phyloP scores from a whole-genome alignment of 1,140 invertebrate species.

The Cydia pomonella region DNA sequence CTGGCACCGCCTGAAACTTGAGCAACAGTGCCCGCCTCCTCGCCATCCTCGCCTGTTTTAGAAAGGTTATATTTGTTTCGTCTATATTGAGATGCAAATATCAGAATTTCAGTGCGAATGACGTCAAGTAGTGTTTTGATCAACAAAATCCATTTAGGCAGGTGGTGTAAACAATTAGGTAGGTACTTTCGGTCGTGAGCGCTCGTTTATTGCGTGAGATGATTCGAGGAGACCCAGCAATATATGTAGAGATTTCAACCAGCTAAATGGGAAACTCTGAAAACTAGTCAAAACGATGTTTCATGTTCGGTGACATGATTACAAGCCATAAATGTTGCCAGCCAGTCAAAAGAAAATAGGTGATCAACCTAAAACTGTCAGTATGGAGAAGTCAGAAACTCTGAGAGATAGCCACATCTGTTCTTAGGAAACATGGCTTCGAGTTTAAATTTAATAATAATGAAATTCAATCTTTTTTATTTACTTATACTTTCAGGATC shows the following conservation, averaged over 20 bases:
- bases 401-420: no score
- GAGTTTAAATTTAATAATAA: no score
- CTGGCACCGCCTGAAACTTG: conserved; percentile 6
- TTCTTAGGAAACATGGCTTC: no score
- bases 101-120: conserved; percentile 44
- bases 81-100: conserved; percentile 30
- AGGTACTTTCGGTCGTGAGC: conserved; percentile 38
- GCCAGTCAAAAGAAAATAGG: no score
- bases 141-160: conserved; percentile 47
- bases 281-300: not conserved
- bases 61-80: conserved; percentile 13
- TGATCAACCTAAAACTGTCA: no score
- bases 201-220: conserved; percentile 7
- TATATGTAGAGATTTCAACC: not conserved
- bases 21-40: not conserved
- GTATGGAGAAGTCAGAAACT: no score
- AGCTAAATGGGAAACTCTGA: not conserved
- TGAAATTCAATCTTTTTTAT: no score
- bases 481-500: no score
- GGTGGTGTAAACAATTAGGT: conserved; percentile 51
- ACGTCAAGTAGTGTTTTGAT: conserved; percentile 59
- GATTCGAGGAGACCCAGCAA: not conserved
- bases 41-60: not conserved
- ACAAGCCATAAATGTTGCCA: not conserved
- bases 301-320: not conserved